Percentiles rank a stretch among this genome's conserved stretches.
Evolutionary conservation across 2,888 invertebrate species (phyloP).

Genomic region (Seira musarum): DNA sequence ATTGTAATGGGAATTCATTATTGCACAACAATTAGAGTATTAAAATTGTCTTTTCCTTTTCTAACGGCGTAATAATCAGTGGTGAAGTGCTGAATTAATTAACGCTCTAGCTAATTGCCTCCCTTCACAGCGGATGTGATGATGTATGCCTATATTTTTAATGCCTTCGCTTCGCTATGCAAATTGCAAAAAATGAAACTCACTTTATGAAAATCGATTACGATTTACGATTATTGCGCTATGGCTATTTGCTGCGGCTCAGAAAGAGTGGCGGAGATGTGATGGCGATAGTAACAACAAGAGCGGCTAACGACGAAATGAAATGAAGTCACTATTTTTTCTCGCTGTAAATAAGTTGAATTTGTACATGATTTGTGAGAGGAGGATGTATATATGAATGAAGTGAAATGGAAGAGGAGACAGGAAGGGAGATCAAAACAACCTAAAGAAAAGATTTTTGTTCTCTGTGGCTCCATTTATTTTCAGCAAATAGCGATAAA

Average conservation of each 20-base stretch:
- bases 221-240: no score
- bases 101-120: background rate
- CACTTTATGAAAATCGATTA: no score
- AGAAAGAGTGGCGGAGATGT: no score
- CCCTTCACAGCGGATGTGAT: no score
- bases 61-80: conserved; percentile 2
- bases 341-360: background rate
- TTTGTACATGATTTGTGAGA: background rate
- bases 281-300: no score
- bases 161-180: no score
- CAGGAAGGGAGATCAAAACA: conserved; percentile 1
- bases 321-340: background rate
- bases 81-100: conserved; percentile 5
- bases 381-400: background rate
- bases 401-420: background rate
- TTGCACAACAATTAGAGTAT: conserved; percentile 4
- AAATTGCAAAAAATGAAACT: no score
- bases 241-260: no score
- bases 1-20: background rate
- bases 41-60: background rate
- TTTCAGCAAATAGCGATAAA: background rate
- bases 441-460: background rate
- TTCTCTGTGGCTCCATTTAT: background rate
- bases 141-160: no score
- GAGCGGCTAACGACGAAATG: background rate